Percentiles rank a stretch among this genome's conserved stretches.
phyloP scores from a whole-genome alignment of 2,888 invertebrate species.

The Parnassius glacialis region DNA sequence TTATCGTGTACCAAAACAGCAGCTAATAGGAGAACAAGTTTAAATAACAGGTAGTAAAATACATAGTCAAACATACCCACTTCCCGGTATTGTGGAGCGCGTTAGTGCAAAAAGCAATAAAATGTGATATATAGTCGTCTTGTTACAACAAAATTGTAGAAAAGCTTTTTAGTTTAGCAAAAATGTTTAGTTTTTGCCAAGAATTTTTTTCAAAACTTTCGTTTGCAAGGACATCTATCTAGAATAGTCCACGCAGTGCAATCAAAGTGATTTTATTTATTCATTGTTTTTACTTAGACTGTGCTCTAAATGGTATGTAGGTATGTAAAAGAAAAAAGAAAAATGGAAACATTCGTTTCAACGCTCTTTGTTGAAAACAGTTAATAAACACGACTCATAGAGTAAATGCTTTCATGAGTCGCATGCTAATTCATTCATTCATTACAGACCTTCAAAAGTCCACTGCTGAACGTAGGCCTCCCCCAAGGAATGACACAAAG shows the following conservation, averaged over 20 bases:
- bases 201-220: conserved; percentile 6
- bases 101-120: conserved; percentile 28
- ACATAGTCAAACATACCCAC: conserved; percentile 24
- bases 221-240: conserved; percentile 11
- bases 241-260: conserved; percentile 7
- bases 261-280: conserved; percentile 1
- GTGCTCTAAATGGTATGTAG: too few relatives aligned
- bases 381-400: too few relatives aligned
- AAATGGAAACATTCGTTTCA: too few relatives aligned
- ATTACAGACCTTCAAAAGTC: too few relatives aligned
- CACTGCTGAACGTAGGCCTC: too few relatives aligned
- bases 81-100: conserved; percentile 19
- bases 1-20: conserved; percentile 6
- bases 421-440: too few relatives aligned
- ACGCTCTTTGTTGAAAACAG: too few relatives aligned
- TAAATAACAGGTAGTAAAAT: conserved; percentile 9
- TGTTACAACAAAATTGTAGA: conserved; percentile 23
- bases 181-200: conserved; percentile 15
- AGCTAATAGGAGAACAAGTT: conserved; percentile 8
- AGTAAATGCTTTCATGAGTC: too few relatives aligned
- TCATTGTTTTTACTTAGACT: too few relatives aligned
- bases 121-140: conserved; percentile 25
- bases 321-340: too few relatives aligned
- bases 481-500: too few relatives aligned
- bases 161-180: conserved; percentile 14